Evolutionary conservation across 37 sponge, comb jelly and placozoan genomes (phyloP).

Genomic region (Eunapius fragilis): DNA sequence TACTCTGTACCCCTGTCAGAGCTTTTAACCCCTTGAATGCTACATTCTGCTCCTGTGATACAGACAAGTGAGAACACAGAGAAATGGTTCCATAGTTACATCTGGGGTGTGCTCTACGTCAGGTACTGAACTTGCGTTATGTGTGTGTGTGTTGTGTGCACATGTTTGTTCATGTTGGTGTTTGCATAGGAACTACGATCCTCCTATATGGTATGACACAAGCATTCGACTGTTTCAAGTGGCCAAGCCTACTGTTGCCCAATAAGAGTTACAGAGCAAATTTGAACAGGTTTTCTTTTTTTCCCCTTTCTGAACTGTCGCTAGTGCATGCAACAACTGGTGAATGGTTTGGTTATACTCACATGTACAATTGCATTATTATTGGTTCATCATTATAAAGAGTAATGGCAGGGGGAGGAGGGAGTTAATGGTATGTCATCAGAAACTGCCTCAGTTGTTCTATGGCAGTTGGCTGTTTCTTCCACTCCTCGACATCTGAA

Average conservation of each 20-base stretch:
- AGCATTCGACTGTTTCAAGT: conserved; percentile 87
- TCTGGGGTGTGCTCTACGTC: conserved; percentile 95
- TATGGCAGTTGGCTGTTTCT: conserved; percentile 9
- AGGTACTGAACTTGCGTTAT: conserved; percentile 49
- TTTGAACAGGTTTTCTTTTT: background rate
- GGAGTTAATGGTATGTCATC: background rate
- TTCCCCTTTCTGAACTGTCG: background rate
- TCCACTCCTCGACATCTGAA: conserved; percentile 25
- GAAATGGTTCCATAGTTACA: conserved; percentile 93
- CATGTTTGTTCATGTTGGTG: background rate
- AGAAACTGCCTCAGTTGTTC: conserved; percentile 62
- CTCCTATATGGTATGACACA: conserved; percentile 95
- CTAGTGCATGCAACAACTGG: background rate
- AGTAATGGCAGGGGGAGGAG: background rate
- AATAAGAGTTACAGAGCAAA: background rate
- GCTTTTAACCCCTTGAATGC: background rate
- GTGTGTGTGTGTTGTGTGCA: background rate
- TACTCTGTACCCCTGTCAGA: conserved; percentile 13
- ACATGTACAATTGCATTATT: background rate
- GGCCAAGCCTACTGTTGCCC: background rate
- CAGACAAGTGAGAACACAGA: conserved; percentile 87
- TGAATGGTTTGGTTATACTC: background rate
- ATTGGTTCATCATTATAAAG: background rate
- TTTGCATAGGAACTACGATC: conserved; percentile 76
- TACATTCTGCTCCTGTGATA: background rate